Evolutionary conservation across 2,797 vertebrate genomes (phyloP).

Genomic region (Enoplosus armatus): DNA sequence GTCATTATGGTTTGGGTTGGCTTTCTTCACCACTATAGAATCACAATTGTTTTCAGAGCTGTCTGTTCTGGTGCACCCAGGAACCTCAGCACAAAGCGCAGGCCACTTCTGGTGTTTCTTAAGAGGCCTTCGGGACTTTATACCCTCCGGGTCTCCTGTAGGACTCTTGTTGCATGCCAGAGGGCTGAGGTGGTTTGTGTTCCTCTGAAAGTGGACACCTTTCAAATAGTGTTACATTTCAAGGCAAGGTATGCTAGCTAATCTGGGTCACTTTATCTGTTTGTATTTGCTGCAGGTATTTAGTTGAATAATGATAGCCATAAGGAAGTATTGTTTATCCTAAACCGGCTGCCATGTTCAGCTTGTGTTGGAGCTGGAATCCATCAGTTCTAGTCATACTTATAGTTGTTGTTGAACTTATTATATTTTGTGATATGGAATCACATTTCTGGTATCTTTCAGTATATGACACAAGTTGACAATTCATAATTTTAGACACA

Average conservation of each 20-base stretch:
- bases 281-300: constrained; percentile 76
- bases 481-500: background rate
- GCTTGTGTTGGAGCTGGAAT: constrained; percentile 19
- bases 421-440: background rate
- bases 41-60: constrained; percentile 54
- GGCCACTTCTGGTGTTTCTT: constrained; percentile 59
- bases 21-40: constrained; percentile 31
- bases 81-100: constrained; percentile 29
- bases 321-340: constrained; percentile 38
- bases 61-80: constrained; percentile 33
- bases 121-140: constrained; percentile 64
- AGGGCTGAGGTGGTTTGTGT: constrained; percentile 80
- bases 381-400: constrained; percentile 5
- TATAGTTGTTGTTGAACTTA: background rate
- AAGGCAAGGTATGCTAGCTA: constrained; percentile 71
- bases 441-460: background rate
- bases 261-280: constrained; percentile 84
- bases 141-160: constrained; percentile 58
- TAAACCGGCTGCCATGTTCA: constrained; percentile 20
- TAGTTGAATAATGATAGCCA: constrained; percentile 57
- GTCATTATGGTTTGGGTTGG: constrained; percentile 39
- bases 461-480: background rate
- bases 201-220: constrained; percentile 85
- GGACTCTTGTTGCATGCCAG: constrained; percentile 79
- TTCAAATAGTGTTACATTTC: constrained; percentile 83